Base-by-base conservation (phyloP, 2,113 vertebrate genomes). In the Apteryx mantelli region DNA sequence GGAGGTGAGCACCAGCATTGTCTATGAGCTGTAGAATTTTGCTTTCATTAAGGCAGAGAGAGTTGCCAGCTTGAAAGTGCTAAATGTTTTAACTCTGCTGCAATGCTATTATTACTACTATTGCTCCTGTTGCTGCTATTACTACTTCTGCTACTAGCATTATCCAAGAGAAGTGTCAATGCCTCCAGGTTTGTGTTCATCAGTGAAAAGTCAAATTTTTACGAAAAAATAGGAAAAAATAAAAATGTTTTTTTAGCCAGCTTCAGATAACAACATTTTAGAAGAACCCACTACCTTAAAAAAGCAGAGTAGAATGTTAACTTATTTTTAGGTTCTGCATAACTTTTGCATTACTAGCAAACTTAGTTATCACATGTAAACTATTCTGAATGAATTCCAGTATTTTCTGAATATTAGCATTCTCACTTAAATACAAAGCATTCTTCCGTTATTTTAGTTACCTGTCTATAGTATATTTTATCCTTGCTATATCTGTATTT, bases 1-100 rank as follows among this genome's bases (percentile, higher is more conserved):
- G 56, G 16, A 26, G 30, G 18, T 44, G 56, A 58, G 46, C 42
- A 30, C 26, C 48, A 58, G 19, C 1, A 1, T 26, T 1, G 0
- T 32, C 12, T 60, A 15, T 40, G 32, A 86, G 38, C 30, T 76
- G 44, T 58, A n/a, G 19, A 76, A 50, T 77, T 82, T 83, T 80
- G 9, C 30, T 80, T 88, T 9, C 22, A 44, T 69, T 90, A 73
- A 36, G n/a, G 38, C 50, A 79, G n/a, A 93, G 9, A 5, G 5
- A 3, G 1, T 48, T 77, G 48, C 38, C 44, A 91, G 3, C 44
- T 32, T 65, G 28, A 74, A 50, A 74, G 28, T 1, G 1, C 42
- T 56, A 34, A 17, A 61, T 77, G 14, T 70, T 91, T 82, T 77
- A 5, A 3, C 9, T 88, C 26, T 82, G 8, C 30, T 92, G 32